Percentiles rank a stretch among this genome's conserved stretches.
These are phyloP conservation scores for Alca torda DNA, from an alignment of 2,797 vertebrate species.

Conservation along the genomic window DNA sequence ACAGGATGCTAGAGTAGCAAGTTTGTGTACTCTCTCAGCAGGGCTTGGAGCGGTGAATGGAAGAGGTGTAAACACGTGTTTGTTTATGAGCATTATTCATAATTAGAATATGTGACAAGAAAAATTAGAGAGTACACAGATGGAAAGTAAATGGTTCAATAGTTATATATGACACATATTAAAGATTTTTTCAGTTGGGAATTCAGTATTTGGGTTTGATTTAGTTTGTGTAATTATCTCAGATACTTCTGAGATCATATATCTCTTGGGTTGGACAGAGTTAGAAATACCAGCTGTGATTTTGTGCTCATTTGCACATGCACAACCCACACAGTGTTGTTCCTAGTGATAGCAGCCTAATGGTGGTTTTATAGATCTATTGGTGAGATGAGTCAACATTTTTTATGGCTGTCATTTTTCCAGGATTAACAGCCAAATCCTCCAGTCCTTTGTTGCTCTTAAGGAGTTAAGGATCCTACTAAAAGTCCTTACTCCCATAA, in stretches of 20 bases:
- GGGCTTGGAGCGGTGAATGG: neutral
- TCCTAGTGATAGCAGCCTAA: slow-evolving; percentile 8
- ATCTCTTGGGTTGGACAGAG: neutral
- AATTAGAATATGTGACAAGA: neutral
- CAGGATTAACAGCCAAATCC: neutral
- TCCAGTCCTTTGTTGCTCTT: neutral
- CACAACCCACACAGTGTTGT: slow-evolving; percentile 4
- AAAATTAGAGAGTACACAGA: slow-evolving; percentile 5
- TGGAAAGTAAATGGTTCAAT: slow-evolving; percentile 4
- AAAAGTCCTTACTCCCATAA: neutral
- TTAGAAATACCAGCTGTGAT: slow-evolving; percentile 41
- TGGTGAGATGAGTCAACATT: neutral
- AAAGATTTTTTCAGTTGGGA: neutral
- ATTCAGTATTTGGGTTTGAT: slow-evolving; percentile 40
- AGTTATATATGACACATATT: neutral
- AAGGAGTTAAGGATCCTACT: neutral
- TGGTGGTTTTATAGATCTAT: neutral
- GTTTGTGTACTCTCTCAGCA: neutral
- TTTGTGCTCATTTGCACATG: slow-evolving; percentile 12
- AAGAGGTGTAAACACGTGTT: neutral
- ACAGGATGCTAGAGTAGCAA: neutral
- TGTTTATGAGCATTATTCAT: neutral
- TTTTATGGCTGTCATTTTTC: neutral
- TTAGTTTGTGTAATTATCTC: neutral
- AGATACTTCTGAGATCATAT: neutral